These are phyloP conservation scores for Cynodonichthys magdalenae DNA, from an alignment of 2,797 vertebrate species.

Conservation along the genomic window DNA sequence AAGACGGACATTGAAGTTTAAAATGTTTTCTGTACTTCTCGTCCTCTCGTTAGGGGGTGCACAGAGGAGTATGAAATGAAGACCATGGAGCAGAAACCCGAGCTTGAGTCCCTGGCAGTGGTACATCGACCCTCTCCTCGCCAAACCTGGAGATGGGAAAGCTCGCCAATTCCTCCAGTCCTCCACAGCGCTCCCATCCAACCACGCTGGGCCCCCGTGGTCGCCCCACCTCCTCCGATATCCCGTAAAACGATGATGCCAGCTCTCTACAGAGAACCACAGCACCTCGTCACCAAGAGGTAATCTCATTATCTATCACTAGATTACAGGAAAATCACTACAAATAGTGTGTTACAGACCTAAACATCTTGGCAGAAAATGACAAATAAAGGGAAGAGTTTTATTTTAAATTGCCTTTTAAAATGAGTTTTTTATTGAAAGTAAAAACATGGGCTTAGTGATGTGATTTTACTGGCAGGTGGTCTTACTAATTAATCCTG, in stretches of 20 bases:
- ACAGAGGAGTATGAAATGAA: conserved; percentile 90
- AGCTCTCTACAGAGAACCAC: conserved; percentile 87
- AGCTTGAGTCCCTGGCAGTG: conserved; percentile 80
- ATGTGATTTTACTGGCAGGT: no score
- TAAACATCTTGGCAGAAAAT: no score
- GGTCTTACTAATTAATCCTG: no score
- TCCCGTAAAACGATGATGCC: conserved; percentile 77
- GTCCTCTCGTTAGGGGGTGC: conserved; percentile 84
- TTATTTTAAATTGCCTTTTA: no score
- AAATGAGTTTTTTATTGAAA: no score
- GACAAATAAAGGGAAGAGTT: no score
- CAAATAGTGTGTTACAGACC: background rate
- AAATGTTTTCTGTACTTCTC: background rate
- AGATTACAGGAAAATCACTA: background rate
- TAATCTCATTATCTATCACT: conserved; percentile 43
- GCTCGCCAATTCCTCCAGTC: conserved; percentile 75
- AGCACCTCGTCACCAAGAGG: conserved; percentile 86
- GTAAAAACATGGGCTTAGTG: no score
- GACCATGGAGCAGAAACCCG: conserved; percentile 86
- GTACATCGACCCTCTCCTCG: conserved; percentile 84
- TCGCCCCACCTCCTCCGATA: conserved; percentile 77
- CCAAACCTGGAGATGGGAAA: conserved; percentile 89
- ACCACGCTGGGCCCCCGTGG: conserved; percentile 82
- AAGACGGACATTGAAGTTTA: conserved; percentile 1
- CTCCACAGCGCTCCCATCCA: conserved; percentile 77